Base-by-base conservation (phyloP, 2,113 vertebrate species). In the Istiophorus platypterus region DNA sequence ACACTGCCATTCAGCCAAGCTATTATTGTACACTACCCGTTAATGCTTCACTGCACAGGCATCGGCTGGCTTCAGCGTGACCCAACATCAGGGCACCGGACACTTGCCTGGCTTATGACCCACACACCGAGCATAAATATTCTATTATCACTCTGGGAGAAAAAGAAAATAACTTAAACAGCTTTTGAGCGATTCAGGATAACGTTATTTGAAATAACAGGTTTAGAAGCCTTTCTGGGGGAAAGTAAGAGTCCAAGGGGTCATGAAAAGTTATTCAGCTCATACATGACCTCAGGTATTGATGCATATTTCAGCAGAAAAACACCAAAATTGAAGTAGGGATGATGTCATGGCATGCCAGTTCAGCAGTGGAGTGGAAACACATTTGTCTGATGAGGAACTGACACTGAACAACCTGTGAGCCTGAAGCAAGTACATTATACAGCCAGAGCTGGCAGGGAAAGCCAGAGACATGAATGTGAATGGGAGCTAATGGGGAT, bases 391-490 rank as follows among this genome's bases (percentile, higher is more conserved):
- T 34, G 79, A 74, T 78, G 70, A 90, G 51, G 63, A 78, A 89
- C 83, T 68, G 85, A 81, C 81, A 81, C 81, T 74, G 65, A 17
- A 51, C 68, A 74, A 85, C 64, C 83, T 87, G 85, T 64, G 79
- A 83, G 90, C 87, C 88, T 58, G 66, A 27, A 88, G 91, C 79
- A 4, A 78, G 47, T 7, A 42, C 71, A 84, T 86, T 82, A 85
- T 49, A 47, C 80, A 83, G 72, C 34, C 67, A 59, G 80, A 76
- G 63, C 77, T 72, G 76, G 54, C 59, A 77, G 57, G 29, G 31
- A 71, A 70, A 49, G 74, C 29, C 12, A 26, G 41, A 73, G 77
- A 71, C 70, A 39, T 63, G 85, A 88, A 80, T 86, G 70, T 31
- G 54, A 86, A 85, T 81, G 37, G 63, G 63, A 57, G 39, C 37